Conservation (phyloP, 2,797 vertebrate species). For the Peromyscus attwateri region DNA sequence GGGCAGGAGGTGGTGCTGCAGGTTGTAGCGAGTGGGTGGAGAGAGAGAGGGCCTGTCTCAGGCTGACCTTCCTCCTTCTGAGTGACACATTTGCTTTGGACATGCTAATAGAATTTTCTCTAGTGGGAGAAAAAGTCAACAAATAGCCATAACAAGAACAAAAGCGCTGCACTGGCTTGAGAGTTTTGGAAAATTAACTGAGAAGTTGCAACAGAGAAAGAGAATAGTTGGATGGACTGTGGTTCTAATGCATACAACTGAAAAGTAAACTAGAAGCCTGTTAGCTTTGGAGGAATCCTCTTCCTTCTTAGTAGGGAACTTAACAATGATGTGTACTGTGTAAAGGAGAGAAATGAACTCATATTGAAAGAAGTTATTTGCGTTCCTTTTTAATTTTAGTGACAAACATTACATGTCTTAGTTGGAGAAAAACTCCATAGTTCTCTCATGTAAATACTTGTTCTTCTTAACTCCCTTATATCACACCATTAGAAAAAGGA, state of each 20-base stretch:
- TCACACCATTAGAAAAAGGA: constrained; percentile 44
- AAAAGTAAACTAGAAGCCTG: constrained; percentile 40
- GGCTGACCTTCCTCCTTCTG: constrained; percentile 52
- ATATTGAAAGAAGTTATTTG: constrained; percentile 36
- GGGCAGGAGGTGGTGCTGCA: not conserved
- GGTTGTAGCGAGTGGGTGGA: not conserved
- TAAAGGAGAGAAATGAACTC: constrained; percentile 54
- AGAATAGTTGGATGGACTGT: not conserved
- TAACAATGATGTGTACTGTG: constrained; percentile 31
- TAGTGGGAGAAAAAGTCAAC: constrained; percentile 65
- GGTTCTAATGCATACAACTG: not conserved
- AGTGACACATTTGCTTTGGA: constrained; percentile 72
- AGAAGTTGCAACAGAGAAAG: constrained; percentile 30
- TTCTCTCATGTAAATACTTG: constrained; percentile 9
- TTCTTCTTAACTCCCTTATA: constrained; percentile 29
- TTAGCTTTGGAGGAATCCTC: constrained; percentile 38
- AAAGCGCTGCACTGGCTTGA: not conserved
- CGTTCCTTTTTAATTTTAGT: constrained; percentile 49
- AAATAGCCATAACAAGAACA: constrained; percentile 55
- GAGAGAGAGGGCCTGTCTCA: constrained; percentile 2
- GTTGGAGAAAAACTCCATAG: constrained; percentile 9
- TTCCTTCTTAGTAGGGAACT: not conserved
- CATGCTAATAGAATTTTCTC: constrained; percentile 71
- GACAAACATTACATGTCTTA: constrained; percentile 20
- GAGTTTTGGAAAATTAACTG: constrained; percentile 66